phyloP scores from a whole-genome alignment of 2,888 invertebrate species.

The Apomyelois bistriatella region DNA sequence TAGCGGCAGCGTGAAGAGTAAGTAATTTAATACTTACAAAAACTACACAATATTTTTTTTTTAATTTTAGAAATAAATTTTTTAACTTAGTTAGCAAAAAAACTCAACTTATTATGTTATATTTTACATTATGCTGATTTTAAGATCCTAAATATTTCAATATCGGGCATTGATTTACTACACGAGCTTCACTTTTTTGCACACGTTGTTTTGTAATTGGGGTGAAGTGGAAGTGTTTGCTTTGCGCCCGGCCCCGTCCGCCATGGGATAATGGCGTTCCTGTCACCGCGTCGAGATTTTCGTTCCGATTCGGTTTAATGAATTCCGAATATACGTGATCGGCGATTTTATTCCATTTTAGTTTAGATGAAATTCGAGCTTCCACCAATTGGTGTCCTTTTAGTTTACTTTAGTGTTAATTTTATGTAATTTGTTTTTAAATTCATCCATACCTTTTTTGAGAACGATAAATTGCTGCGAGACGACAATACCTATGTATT shows the following conservation, averaged over 20 bases:
- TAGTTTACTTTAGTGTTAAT: not conserved
- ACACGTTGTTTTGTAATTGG: not conserved
- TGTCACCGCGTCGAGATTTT: constrained; percentile 39
- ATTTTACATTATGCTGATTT: too few relatives aligned
- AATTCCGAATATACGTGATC: constrained; percentile 48
- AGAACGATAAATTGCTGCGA: too few relatives aligned
- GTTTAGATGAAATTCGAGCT: not conserved
- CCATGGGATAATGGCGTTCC: constrained; percentile 65
- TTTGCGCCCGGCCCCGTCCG: constrained; percentile 52
- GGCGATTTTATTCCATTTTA: constrained; percentile 32
- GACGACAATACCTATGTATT: too few relatives aligned
- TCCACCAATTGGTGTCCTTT: not conserved
- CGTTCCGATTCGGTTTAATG: constrained; percentile 48
- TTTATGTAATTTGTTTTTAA: not conserved
- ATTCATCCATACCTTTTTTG: too few relatives aligned
- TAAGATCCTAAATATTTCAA: too few relatives aligned
- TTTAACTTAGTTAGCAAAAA: too few relatives aligned
- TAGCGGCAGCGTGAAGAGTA: too few relatives aligned
- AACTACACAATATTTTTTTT: too few relatives aligned
- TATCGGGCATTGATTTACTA: too few relatives aligned
- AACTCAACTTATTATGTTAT: too few relatives aligned
- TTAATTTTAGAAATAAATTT: too few relatives aligned
- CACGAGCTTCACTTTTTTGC: not conserved
- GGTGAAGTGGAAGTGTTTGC: constrained; percentile 60
- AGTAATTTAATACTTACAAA: too few relatives aligned